Percentiles rank a stretch among this genome's conserved stretches.
Conservation (phyloP, 2,888 invertebrate species). For the Hypena proboscidalis region DNA sequence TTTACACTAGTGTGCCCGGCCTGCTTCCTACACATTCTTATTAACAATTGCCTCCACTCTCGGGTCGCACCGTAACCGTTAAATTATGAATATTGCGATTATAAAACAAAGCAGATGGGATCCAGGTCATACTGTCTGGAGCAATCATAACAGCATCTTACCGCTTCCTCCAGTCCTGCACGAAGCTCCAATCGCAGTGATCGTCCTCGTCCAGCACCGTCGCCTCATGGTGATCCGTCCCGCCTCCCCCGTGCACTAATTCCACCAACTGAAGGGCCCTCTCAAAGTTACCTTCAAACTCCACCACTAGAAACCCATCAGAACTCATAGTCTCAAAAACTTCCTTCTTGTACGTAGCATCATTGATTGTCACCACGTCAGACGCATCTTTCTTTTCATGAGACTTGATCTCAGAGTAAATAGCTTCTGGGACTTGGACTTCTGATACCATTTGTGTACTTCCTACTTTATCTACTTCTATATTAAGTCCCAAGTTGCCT, state of each 20-base stretch:
- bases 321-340: slow-evolving; percentile 70
- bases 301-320: slow-evolving; percentile 86
- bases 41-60: slow-evolving; percentile 57
- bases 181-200: slow-evolving; percentile 90
- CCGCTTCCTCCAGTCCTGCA: slow-evolving; percentile 90
- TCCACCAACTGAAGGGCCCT: slow-evolving; percentile 87
- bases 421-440: slow-evolving; percentile 73
- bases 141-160: slow-evolving; percentile 59
- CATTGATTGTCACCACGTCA: slow-evolving; percentile 66
- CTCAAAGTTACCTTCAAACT: slow-evolving; percentile 87
- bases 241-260: slow-evolving; percentile 77
- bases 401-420: slow-evolving; percentile 74
- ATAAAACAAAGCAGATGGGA: slow-evolving; percentile 59
- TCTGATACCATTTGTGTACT: slow-evolving; percentile 70
- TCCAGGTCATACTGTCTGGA: slow-evolving; percentile 56
- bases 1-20: slow-evolving; percentile 37
- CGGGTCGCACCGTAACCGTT: slow-evolving; percentile 61
- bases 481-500: slow-evolving; percentile 61
- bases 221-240: slow-evolving; percentile 74
- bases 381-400: slow-evolving; percentile 53
- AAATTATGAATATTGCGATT: slow-evolving; percentile 53
- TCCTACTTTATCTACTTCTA: slow-evolving; percentile 67
- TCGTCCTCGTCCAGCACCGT: slow-evolving; percentile 77
- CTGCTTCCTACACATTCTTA: slow-evolving; percentile 65
- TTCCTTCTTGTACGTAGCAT: slow-evolving; percentile 76